phyloP scores from a whole-genome alignment of 2,888 invertebrate species.

The Nebria salina region DNA sequence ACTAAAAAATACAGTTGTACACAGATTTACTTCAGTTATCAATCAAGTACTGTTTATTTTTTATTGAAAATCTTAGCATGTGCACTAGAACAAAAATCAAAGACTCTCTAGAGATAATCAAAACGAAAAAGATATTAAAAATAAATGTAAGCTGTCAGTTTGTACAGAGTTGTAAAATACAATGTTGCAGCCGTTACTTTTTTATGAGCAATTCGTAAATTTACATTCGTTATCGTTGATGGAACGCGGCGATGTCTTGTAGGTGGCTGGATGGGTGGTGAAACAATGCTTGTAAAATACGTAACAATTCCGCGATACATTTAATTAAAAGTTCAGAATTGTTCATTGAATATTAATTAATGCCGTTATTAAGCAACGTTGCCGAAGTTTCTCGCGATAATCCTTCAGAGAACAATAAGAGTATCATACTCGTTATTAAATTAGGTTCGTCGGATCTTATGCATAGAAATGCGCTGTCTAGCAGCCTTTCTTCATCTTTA shows the following conservation, averaged over 20 bases:
- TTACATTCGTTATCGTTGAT: slow-evolving; percentile 30
- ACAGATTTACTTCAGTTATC: too few relatives aligned
- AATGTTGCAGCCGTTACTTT: slow-evolving; percentile 6
- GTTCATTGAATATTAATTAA: slow-evolving; percentile 56
- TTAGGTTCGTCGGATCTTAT: slow-evolving; percentile 49
- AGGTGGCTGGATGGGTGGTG: background rate
- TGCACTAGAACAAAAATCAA: background rate
- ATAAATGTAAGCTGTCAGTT: slow-evolving; percentile 23
- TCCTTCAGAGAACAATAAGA: slow-evolving; percentile 48
- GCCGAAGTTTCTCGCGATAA: slow-evolving; percentile 43
- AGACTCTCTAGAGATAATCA: background rate
- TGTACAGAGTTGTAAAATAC: slow-evolving; percentile 30
- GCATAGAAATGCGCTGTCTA: slow-evolving; percentile 37
- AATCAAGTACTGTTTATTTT: too few relatives aligned
- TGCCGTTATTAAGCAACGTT: slow-evolving; percentile 50
- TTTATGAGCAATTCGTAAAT: slow-evolving; percentile 41
- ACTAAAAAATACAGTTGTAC: background rate
- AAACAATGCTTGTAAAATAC: slow-evolving; percentile 41
- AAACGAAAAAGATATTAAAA: slow-evolving; percentile 15
- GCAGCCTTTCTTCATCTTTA: slow-evolving; percentile 10
- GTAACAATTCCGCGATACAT: slow-evolving; percentile 51
- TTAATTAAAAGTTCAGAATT: slow-evolving; percentile 55
- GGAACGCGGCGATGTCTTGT: background rate
- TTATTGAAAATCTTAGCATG: too few relatives aligned
- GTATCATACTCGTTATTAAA: slow-evolving; percentile 49